These are phyloP conservation scores for Lasiurus borealis DNA, from an alignment of 2,113 vertebrate genomes.

Conservation along the genomic window DNA sequence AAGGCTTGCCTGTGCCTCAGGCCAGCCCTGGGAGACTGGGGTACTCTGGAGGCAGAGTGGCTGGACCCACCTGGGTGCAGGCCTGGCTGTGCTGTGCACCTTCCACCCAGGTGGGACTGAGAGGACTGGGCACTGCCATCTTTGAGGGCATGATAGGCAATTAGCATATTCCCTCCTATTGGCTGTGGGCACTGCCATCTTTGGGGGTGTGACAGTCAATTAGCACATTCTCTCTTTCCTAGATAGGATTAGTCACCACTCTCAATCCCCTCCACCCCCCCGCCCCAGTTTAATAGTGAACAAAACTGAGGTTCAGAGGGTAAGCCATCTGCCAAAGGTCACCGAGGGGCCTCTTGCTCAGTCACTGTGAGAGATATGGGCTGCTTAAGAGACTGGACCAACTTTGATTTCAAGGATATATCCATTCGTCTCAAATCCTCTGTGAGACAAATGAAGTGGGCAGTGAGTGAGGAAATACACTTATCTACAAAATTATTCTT, in stretches of 20 bases:
- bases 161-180: too few relatives aligned
- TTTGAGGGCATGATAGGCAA: too few relatives aligned
- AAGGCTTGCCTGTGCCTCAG: too few relatives aligned
- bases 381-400: neutral
- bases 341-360: neutral
- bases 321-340: neutral
- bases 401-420: neutral
- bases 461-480: neutral
- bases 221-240: too few relatives aligned
- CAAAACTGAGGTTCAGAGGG: neutral
- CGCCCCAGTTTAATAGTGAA: neutral
- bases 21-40: too few relatives aligned
- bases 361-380: neutral
- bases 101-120: too few relatives aligned
- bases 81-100: too few relatives aligned
- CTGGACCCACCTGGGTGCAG: too few relatives aligned
- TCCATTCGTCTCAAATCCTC: neutral
- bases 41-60: too few relatives aligned
- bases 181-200: too few relatives aligned
- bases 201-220: too few relatives aligned
- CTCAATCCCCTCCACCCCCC: neutral
- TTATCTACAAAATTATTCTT: neutral
- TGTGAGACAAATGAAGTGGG: neutral
- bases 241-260: neutral
- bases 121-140: too few relatives aligned